phyloP scores from a whole-genome alignment of 2,113 vertebrate species.

The Phocoena sinus region DNA sequence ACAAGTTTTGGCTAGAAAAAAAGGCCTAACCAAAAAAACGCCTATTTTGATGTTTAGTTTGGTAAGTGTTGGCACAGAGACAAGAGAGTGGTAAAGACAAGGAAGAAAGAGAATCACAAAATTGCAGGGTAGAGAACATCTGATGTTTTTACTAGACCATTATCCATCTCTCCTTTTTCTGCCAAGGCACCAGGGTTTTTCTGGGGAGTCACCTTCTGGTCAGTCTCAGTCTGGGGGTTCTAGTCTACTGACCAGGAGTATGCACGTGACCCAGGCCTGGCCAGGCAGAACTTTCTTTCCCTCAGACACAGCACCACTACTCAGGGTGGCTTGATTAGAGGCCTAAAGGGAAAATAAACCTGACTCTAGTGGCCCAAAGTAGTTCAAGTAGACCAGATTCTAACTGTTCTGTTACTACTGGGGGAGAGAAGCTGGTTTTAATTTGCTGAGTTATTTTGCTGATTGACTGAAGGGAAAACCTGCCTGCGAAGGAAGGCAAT shows the following conservation, averaged over 20 bases:
- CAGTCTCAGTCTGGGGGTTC: not conserved
- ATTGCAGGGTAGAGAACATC: not conserved
- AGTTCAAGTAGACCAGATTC: not conserved
- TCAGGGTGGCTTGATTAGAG: accelerated
- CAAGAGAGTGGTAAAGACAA: not conserved
- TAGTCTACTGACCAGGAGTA: not conserved
- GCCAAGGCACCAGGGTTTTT: not conserved
- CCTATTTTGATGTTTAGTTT: not conserved
- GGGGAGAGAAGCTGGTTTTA: not conserved
- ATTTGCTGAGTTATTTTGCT: not conserved
- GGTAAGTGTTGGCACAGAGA: not conserved
- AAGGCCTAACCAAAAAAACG: not conserved
- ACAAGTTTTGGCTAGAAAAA: not conserved
- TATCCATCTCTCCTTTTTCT: not conserved
- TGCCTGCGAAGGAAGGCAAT: not conserved
- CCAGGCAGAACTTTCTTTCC: not conserved
- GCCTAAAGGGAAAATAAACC: not conserved
- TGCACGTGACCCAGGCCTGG: not conserved
- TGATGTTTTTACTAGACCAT: not conserved
- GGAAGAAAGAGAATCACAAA: not conserved
- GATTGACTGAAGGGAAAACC: not conserved
- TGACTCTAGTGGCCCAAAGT: not conserved
- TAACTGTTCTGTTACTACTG: not conserved
- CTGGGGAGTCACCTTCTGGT: not conserved
- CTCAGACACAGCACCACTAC: not conserved